phyloP scores from a whole-genome alignment of 1,140 invertebrate genomes.

The Lethrus apterus region DNA sequence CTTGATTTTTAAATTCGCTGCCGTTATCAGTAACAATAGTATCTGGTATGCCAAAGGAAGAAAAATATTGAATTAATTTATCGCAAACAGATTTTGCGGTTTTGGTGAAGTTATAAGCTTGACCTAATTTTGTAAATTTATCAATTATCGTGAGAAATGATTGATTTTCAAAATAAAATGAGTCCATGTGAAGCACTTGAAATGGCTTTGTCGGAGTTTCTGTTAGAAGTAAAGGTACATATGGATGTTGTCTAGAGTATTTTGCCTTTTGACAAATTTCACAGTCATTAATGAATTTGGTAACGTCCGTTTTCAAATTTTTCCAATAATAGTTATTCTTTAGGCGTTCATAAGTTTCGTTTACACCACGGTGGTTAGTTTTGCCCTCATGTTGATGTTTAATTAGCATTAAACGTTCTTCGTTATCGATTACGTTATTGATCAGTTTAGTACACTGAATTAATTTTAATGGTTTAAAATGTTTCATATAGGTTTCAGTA shows the following conservation, averaged over 20 bases:
- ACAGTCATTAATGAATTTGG: slow-evolving; percentile 20
- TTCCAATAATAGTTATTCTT: slow-evolving; percentile 21
- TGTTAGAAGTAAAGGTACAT: slow-evolving; percentile 18
- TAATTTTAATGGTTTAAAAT: too few species aligned
- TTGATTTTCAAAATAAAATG: neutral
- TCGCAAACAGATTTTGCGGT: slow-evolving; percentile 13
- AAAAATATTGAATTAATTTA: slow-evolving; percentile 14
- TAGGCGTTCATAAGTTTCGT: slow-evolving; percentile 18
- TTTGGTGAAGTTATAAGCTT: slow-evolving; percentile 4
- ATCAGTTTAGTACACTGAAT: too few species aligned
- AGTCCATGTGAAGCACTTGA: slow-evolving; percentile 1
- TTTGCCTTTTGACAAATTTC: slow-evolving; percentile 23
- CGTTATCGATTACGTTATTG: too few species aligned
- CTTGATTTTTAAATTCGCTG: slow-evolving; percentile 21
- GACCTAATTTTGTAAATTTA: slow-evolving; percentile 6
- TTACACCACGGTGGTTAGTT: slow-evolving; percentile 24
- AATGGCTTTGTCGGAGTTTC: neutral
- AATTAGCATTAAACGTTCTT: too few species aligned
- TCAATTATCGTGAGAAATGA: slow-evolving; percentile 10
- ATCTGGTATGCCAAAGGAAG: slow-evolving; percentile 16
- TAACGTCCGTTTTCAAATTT: slow-evolving; percentile 20
- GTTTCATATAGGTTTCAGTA: too few species aligned
- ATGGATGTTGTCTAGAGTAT: slow-evolving; percentile 19
- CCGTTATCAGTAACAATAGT: slow-evolving; percentile 21
- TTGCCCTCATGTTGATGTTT: slow-evolving; percentile 22